phyloP scores from a whole-genome alignment of 2,888 invertebrate genomes.

The Ephialtes manifestator region DNA sequence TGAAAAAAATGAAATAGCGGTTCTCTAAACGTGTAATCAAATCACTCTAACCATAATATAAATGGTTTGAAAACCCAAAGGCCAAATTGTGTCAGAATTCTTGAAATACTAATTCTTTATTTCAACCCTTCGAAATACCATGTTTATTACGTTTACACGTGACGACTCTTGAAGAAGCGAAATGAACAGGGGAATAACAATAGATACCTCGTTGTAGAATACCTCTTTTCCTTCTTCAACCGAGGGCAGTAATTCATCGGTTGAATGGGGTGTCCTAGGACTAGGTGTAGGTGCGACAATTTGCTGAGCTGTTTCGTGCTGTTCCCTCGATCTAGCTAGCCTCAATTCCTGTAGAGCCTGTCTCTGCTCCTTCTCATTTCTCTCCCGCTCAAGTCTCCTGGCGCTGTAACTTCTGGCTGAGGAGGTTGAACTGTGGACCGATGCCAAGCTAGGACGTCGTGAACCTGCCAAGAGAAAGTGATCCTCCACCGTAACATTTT shows the following conservation, averaged over 20 bases:
- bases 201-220: slow-evolving; percentile 81
- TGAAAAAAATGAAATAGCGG: too few species aligned
- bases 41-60: too few species aligned
- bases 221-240: slow-evolving; percentile 94
- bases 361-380: slow-evolving; percentile 93
- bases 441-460: slow-evolving; percentile 95
- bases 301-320: slow-evolving; percentile 86
- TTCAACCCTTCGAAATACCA: not conserved
- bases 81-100: too few species aligned
- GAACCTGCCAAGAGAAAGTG: slow-evolving; percentile 88
- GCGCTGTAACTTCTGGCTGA: slow-evolving; percentile 94
- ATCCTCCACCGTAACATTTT: slow-evolving; percentile 34
- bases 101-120: not conserved
- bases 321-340: slow-evolving; percentile 90
- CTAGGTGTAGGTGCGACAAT: slow-evolving; percentile 89
- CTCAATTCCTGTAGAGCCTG: slow-evolving; percentile 91
- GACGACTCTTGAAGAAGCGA: not conserved
- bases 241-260: slow-evolving; percentile 93
- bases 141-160: not conserved
- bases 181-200: slow-evolving; percentile 27
- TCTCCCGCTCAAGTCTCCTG: slow-evolving; percentile 92
- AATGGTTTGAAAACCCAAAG: too few species aligned
- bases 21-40: too few species aligned
- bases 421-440: slow-evolving; percentile 94
- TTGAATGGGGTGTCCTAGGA: slow-evolving; percentile 93